Base-by-base conservation (phyloP, 2,888 invertebrate genomes). In the Criorhina ranunculi region DNA sequence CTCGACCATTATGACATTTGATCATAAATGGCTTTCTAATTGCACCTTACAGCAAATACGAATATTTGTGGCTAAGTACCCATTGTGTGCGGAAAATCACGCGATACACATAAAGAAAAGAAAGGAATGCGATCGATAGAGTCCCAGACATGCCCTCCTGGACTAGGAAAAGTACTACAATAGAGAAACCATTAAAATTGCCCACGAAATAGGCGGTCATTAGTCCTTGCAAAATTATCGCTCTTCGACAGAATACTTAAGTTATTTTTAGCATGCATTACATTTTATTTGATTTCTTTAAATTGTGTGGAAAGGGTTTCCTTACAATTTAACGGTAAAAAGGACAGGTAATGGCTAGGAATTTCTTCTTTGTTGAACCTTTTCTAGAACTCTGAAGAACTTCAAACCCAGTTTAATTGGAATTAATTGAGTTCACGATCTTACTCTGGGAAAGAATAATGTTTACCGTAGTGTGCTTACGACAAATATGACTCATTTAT, bases 181-280 rank as follows among this genome's bases (percentile, higher is more conserved):
- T 33, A 44, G 44, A 12, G 6, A 11, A 49, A 59, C 66, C 66
- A 76, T 76, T 59, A 67, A 76, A 67, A 51, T 66, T 67, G 37
- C 67, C 76, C 67, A 57, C 37, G 37, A 72, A 76, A 76, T 76
- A 76, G 49, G 59, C 76, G 66, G 76, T 76, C 69, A 77, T 69
- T 78, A 78, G 69, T 78, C 55, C 37, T 78, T 37, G 46, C 62
- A 46, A 70, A 77, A 70, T 78, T 62, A 78, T 70, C 62, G 70
- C 55, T 62, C 62, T 62, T 62, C 62, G 62, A 62, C 53, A 46
- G 78, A 44, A 31, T 37, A 78, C 55, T 70, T 70, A 70, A 78
- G 62, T 46, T 70, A 78, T 55, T 57, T 78, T 62, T 78, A 49
- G 78, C 78, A 42, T 78, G 78, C 70, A 46, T 29, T 78, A 57